Percentiles rank a stretch among this genome's conserved stretches.
phyloP scores from a whole-genome alignment of 2,797 vertebrate species.

The Chelonia mydas region DNA sequence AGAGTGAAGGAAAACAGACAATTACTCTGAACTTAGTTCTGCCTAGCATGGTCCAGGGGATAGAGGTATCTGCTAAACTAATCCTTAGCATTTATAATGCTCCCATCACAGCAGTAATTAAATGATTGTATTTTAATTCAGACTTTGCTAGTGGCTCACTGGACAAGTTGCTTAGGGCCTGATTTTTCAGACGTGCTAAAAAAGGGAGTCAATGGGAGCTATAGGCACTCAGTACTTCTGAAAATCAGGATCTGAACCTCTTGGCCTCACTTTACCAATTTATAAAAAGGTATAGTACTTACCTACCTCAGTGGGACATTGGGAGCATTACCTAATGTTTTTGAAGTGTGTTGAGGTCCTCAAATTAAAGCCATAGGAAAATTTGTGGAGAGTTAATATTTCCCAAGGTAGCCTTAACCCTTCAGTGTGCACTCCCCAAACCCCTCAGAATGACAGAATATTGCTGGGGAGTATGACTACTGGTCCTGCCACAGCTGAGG shows the following conservation, averaged over 20 bases:
- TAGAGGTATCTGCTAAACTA: constrained; percentile 4
- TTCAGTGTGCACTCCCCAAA: not conserved
- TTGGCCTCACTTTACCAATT: not conserved
- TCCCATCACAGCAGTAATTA: not conserved
- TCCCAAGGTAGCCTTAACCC: not conserved
- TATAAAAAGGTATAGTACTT: not conserved
- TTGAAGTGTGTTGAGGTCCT: not conserved
- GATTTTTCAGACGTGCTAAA: not conserved
- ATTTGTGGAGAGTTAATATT: not conserved
- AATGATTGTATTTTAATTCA: not conserved
- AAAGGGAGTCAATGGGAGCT: not conserved
- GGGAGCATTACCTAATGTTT: not conserved
- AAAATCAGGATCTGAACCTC: not conserved
- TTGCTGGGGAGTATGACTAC: not conserved
- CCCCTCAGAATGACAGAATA: not conserved
- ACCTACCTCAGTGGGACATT: not conserved
- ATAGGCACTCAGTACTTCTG: not conserved
- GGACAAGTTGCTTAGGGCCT: not conserved
- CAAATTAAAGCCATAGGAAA: not conserved
- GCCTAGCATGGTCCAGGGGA: constrained; percentile 15
- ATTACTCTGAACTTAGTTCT: not conserved
- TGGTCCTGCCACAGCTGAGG: not conserved
- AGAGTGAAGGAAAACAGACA: not conserved
- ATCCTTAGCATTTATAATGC: constrained; percentile 16
- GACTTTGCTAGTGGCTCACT: not conserved